Conservation (phyloP, 2,888 invertebrate species). For the Philaethria dido region DNA sequence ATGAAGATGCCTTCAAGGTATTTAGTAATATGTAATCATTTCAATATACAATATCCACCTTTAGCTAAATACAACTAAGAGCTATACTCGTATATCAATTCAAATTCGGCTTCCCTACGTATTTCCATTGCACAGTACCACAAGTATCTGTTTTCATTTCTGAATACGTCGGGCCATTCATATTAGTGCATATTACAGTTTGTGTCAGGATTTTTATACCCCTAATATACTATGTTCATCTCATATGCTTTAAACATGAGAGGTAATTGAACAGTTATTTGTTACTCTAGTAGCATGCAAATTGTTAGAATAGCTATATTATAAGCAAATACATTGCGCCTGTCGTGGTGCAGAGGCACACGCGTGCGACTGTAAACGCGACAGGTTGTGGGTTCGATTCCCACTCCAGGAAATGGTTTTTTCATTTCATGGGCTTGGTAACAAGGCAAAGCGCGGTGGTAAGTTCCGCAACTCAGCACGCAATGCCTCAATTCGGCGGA, state of each 20-base stretch:
- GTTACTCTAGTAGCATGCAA: not conserved
- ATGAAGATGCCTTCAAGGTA: conserved; percentile 2
- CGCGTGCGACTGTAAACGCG: too few relatives aligned
- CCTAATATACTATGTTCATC: not conserved
- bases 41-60: not conserved
- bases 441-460: too few relatives aligned
- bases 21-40: not conserved
- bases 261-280: not conserved
- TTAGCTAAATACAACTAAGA: fast-evolving
- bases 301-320: too few relatives aligned
- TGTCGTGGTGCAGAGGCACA: too few relatives aligned
- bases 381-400: too few relatives aligned
- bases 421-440: too few relatives aligned
- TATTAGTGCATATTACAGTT: conserved; percentile 23
- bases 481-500: too few relatives aligned
- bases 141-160: conserved; percentile 28
- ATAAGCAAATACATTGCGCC: too few relatives aligned
- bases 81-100: not conserved
- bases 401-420: too few relatives aligned
- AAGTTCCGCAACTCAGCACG: too few relatives aligned
- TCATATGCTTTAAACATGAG: not conserved
- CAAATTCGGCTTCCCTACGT: too few relatives aligned
- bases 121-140: not conserved
- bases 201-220: conserved; percentile 9
- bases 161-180: conserved; percentile 20